A percentile compares a stretch with the other conserved stretches of the same genome.
phyloP scores from a whole-genome alignment of 2,113 vertebrate genomes.

The Passer domesticus region DNA sequence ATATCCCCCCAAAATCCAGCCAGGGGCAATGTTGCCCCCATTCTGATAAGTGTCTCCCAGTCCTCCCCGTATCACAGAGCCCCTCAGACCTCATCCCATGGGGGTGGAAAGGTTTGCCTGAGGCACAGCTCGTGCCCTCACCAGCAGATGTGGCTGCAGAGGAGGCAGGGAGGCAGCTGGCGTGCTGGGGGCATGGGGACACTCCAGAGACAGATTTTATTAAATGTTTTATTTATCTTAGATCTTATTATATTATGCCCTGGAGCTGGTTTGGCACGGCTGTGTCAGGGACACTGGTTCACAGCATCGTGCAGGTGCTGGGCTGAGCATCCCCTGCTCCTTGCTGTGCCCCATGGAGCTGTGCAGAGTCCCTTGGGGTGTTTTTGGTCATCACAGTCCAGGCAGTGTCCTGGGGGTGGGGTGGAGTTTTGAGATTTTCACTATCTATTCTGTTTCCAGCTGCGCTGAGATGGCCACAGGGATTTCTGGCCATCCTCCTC shows the following conservation, averaged over 20 bases:
- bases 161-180: not conserved
- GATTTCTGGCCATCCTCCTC: not conserved
- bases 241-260: not conserved
- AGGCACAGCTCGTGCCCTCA: rapidly evolving
- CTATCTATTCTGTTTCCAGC: rapidly evolving
- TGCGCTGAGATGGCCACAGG: rapidly evolving
- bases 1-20: too few relatives aligned
- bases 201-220: not conserved
- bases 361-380: not conserved
- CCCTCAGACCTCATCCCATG: rapidly evolving
- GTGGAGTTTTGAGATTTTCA: not conserved
- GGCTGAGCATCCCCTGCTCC: not conserved
- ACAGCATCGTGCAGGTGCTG: not conserved
- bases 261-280: not conserved
- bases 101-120: not conserved
- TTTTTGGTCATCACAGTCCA: not conserved
- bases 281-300: not conserved
- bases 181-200: rapidly evolving
- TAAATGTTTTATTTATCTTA: not conserved
- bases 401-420: rapidly evolving
- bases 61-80: not conserved
- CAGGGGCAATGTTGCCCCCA: not conserved
- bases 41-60: not conserved
- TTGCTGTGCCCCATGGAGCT: not conserved
- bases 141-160: not conserved